A percentile compares a stretch with the other conserved stretches of the same genome.
phyloP scores from a whole-genome alignment of 1,140 invertebrate species.

The Cryptotermes secundus region DNA sequence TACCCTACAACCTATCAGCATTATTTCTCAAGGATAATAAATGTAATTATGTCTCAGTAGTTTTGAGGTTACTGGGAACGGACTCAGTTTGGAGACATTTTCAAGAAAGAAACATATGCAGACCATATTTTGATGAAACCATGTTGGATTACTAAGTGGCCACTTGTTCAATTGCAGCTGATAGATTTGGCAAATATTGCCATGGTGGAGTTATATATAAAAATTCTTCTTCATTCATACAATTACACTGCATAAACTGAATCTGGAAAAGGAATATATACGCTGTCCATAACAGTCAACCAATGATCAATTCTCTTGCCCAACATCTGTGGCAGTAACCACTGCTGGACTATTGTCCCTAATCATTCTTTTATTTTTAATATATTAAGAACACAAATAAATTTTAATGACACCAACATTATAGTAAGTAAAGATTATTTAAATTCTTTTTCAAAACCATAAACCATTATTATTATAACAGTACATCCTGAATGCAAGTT shows the following conservation, averaged over 20 bases:
- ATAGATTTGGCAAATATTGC: neutral
- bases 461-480: neutral
- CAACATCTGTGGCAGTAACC: neutral
- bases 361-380: neutral
- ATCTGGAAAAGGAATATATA: neutral
- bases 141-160: no score
- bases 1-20: neutral
- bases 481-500: neutral
- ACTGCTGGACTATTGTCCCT: neutral
- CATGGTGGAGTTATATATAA: neutral
- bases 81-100: neutral
- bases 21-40: neutral
- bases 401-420: neutral
- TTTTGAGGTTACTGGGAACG: slow-evolving; percentile 2
- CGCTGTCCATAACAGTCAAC: neutral
- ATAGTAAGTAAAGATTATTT: neutral
- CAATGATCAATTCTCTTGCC: neutral
- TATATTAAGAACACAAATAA: neutral
- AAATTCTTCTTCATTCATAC: neutral
- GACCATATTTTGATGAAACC: neutral
- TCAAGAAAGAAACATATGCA: neutral
- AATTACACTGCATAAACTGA: neutral
- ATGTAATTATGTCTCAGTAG: neutral
- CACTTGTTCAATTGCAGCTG: neutral
- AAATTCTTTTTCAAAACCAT: neutral